These are phyloP conservation scores for Strigamia maritima DNA, from an alignment of 2,888 invertebrate species.

Conservation along the genomic window DNA sequence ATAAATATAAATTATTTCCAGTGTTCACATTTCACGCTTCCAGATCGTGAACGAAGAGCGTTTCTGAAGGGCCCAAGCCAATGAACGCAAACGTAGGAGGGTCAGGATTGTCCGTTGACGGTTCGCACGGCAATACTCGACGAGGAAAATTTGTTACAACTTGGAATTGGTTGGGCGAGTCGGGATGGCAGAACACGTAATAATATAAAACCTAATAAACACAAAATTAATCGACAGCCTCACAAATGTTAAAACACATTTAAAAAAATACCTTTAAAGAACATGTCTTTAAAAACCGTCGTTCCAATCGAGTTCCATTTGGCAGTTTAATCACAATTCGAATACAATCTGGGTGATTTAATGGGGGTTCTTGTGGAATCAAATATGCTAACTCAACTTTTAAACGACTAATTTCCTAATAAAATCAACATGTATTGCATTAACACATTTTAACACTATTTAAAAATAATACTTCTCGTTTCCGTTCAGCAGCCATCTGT, in stretches of 20 bases:
- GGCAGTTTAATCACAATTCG: slow-evolving; percentile 88
- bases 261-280: slow-evolving; percentile 72
- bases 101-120: slow-evolving; percentile 48
- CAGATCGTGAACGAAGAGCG: slow-evolving; percentile 89
- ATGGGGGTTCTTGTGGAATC: slow-evolving; percentile 66
- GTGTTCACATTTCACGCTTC: slow-evolving; percentile 61
- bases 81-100: slow-evolving; percentile 65
- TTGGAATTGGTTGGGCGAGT: slow-evolving; percentile 88
- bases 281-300: slow-evolving; percentile 76
- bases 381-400: slow-evolving; percentile 52
- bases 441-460: background rate
- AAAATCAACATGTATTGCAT: background rate
- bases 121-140: slow-evolving; percentile 68
- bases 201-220: slow-evolving; percentile 78
- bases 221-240: slow-evolving; percentile 25
- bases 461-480: slow-evolving; percentile 46
- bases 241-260: background rate
- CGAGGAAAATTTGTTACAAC: slow-evolving; percentile 95
- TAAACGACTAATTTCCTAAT: slow-evolving; percentile 51
- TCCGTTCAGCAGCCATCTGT: slow-evolving; percentile 47
- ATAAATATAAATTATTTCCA: background rate
- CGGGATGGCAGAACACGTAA: slow-evolving; percentile 92
- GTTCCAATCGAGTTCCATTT: slow-evolving; percentile 78
- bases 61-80: slow-evolving; percentile 83
- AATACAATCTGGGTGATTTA: slow-evolving; percentile 67